A percentile compares a stretch with the other conserved stretches of the same genome.
Conservation (phyloP, 2,888 invertebrate species). For the Kuschelorhynchus macadamiae region DNA sequence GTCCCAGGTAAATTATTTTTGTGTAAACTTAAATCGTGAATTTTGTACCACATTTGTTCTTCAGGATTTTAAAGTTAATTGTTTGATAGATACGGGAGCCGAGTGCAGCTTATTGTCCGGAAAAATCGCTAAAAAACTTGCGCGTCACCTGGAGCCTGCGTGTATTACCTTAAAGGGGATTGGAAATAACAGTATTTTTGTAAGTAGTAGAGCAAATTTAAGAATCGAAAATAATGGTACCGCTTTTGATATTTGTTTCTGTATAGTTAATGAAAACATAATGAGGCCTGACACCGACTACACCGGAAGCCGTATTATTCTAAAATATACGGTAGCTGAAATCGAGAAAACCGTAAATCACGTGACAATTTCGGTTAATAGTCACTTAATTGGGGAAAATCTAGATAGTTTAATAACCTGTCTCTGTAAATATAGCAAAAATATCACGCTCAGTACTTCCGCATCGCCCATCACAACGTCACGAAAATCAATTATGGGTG, state of each 20-base stretch:
- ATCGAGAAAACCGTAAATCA: not conserved
- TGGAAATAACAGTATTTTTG: conserved; percentile 5
- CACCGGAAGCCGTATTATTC: not conserved
- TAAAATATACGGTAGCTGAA: not conserved
- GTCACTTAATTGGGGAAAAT: not conserved
- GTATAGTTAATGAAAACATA: not conserved
- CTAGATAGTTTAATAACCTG: not conserved
- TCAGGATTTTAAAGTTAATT: not conserved
- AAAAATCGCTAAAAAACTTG: conserved; percentile 18
- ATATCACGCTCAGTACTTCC: not conserved
- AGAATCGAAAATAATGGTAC: conserved; percentile 2
- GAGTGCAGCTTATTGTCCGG: conserved; percentile 1
- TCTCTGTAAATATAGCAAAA: conserved; percentile 7
- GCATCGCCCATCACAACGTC: not conserved
- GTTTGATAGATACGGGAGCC: no score
- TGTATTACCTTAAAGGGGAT: conserved; percentile 11
- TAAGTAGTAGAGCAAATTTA: not conserved
- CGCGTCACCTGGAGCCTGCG: conserved; percentile 3
- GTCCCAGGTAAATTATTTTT: conserved; percentile 29
- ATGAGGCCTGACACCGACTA: not conserved
- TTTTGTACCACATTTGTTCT: conserved; percentile 31
- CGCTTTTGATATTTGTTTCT: not conserved
- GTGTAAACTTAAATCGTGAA: conserved; percentile 22
- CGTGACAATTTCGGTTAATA: not conserved
- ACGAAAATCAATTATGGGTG: not conserved